A percentile compares a stretch with the other conserved stretches of the same genome.
Evolutionary conservation across 2,113 vertebrate genomes (phyloP).

Genomic region (Crotalus viridis): DNA sequence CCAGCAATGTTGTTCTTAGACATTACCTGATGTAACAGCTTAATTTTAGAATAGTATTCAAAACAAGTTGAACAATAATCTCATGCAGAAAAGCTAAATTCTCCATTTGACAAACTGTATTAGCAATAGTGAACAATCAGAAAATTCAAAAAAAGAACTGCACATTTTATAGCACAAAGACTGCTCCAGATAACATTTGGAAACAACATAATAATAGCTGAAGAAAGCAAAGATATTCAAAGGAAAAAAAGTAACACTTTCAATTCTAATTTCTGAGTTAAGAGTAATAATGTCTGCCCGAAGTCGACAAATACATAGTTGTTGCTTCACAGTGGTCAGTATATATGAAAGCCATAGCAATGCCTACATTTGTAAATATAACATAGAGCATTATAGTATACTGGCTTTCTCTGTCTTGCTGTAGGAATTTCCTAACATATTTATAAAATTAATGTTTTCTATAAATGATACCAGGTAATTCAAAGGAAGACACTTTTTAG

Average conservation of each 20-base stretch:
- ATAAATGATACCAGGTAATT: not conserved
- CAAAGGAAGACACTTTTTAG: not conserved
- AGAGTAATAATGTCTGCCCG: not conserved
- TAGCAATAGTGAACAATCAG: not conserved
- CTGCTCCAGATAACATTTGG: not conserved
- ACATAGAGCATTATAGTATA: not conserved
- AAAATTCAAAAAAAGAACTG: not conserved
- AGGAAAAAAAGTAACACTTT: not conserved
- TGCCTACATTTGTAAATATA: not conserved
- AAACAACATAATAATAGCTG: not conserved
- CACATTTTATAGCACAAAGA: not conserved
- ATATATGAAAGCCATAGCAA: not conserved
- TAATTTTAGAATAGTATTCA: not conserved
- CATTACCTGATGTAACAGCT: not conserved
- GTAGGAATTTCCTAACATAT: not conserved
- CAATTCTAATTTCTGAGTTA: not conserved
- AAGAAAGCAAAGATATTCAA: not conserved
- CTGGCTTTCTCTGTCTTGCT: not conserved
- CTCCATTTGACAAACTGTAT: not conserved
- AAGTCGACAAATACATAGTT: not conserved
- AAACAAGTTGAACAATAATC: not conserved
- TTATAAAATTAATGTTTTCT: not conserved
- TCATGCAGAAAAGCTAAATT: not conserved
- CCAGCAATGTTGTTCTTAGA: not conserved
- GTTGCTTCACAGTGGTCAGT: not conserved